Evolutionary conservation across 1,140 invertebrate genomes (phyloP).

Genomic region (Cotesia chilonis): DNA sequence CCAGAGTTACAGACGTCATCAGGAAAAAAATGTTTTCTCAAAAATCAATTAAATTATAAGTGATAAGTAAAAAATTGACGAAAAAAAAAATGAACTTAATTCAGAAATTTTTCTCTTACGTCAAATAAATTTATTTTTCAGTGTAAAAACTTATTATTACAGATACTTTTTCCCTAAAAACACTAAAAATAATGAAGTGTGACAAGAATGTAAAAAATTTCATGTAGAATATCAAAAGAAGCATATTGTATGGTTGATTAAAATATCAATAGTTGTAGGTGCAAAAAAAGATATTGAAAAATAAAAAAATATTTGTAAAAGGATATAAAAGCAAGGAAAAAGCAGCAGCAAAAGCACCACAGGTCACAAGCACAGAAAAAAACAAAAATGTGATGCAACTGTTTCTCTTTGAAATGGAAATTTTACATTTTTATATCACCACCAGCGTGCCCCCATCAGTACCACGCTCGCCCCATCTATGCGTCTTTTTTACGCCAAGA

Average conservation of each 20-base stretch:
- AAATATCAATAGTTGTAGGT: conserved; percentile 12
- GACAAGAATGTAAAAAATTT: no score
- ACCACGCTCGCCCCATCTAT: neutral
- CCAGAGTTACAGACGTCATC: no score
- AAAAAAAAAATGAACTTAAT: no score
- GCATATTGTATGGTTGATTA: neutral
- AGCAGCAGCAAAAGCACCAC: conserved; percentile 3
- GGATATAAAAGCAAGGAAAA: conserved; percentile 9
- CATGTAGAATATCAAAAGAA: neutral
- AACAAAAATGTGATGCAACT: conserved; percentile 36
- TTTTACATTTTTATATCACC: conserved; percentile 33
- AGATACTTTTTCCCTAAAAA: no score
- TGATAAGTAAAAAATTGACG: no score
- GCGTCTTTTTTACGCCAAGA: conserved; percentile 15
- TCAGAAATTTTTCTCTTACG: no score
- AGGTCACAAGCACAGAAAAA: conserved; percentile 1
- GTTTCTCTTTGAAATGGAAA: conserved; percentile 36
- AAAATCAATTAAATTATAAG: no score
- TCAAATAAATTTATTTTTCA: no score
- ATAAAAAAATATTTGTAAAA: conserved; percentile 9
- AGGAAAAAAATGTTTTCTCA: no score
- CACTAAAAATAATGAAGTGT: no score
- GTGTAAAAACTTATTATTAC: no score
- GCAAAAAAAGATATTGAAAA: conserved; percentile 1
- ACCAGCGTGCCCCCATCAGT: neutral